Evolutionary conservation across 2,888 invertebrate genomes (phyloP), one percentile per base, ranked within the genome.

Genomic region (Pandemis cinnamomeana): DNA sequence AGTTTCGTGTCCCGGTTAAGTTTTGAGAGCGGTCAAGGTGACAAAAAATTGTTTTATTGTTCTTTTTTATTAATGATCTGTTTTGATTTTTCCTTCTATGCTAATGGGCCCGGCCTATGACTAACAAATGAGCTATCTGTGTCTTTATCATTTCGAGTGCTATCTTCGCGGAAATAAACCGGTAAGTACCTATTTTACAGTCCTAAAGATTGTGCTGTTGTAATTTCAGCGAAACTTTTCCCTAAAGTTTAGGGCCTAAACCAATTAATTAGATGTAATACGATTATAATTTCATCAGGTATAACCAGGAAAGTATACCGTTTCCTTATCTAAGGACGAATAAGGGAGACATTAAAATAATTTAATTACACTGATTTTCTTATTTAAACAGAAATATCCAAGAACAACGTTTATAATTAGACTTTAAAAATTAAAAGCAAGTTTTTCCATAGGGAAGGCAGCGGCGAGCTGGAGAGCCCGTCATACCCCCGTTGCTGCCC

Each of bases 21-120:
- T 81, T 80, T 87, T 86, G 88, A 81, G 87, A 86, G 80, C 89
- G 89, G 89, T 88, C 91, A 92, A 92, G 93, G 92, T 87, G 87
- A 91, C 86, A 79, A 79, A 85, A 84, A 74, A 77, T 72, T 80
- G 82, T 83, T 89, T 66, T 67, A 42, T 53, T 61, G 61, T 61
- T 86, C 87, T 88, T 88, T 85, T 70, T 77, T 82, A 62, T 84
- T 84, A 85, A 87, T 87, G 83, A 82, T 87, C 86, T 85, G 80
- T 84, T 84, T 85, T 82, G 76, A 77, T 77, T 77, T 71, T 78
- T 20, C 55, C 76, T 67, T 77, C 77, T 75, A 76, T 63, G 62
- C 72, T 80, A 78, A 81, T 78, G 74, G 73, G 64, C 71, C 71
- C 48, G 48, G 63, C 75, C 79, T 76, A 75, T 48, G 55, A 71